Evolutionary conservation across 2,113 vertebrate species (phyloP), one percentile per base, ranked within the genome.

Genomic region (Romanogobio albipinnatus): DNA sequence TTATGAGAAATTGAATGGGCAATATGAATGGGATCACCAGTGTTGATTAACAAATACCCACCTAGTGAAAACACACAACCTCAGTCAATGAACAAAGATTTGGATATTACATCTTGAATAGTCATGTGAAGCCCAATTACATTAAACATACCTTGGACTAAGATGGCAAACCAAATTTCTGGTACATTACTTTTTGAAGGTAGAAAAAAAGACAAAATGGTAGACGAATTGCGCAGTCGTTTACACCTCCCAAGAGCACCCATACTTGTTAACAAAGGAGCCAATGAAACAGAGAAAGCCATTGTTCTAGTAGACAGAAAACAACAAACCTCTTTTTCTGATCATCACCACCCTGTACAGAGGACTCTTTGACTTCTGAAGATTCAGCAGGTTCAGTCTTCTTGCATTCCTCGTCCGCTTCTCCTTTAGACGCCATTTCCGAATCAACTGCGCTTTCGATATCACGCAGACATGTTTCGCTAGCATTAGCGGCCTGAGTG

Each of bases 241-340:
- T 85, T 90, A 94, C 92, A 94, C 93, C 91, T 94, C 89, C 90
- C 93, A 92, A 91, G 92, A 92, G 91, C 92, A 94, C 92, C 94
- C 93, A 93, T 91, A 89, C 92, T 93, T 92, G 90, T 91, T 93
- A 93, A 91, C 90, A 93, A 93, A 96, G 95, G 86, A 93, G 94
- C 96, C 96, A 95, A 95, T 93, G 95, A 95, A 95, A 97, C 92
- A 96, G 96, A 96, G 96, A 97, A 94, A 98, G 95, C 96, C 95
- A 97, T 96, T 98, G 93, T 96, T 97, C 97, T 97, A 98, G 90
- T 97, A 99, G 96, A 96, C 97, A 99, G 96, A 98, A 99, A 96
- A 96, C 93, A 96, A 99, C 98, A 98, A 99, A 99, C 98, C 98
- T 99, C 96, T 95, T 97, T 95, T 96, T 98, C 96, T 97, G 97